These are phyloP conservation scores for Tetanocera ferruginea DNA, from an alignment of 2,888 invertebrate species.

Conservation along the genomic window DNA sequence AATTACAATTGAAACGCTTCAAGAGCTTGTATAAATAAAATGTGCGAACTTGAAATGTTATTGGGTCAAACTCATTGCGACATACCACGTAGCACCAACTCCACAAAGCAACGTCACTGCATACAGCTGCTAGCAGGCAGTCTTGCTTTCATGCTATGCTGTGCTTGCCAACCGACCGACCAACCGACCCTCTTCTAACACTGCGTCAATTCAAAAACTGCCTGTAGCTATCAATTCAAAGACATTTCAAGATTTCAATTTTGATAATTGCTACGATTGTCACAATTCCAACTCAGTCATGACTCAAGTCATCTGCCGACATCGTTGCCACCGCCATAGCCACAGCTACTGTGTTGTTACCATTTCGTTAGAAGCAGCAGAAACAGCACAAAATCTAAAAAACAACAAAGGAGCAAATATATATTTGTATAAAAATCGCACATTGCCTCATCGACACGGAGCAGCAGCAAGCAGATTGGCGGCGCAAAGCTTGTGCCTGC, in stretches of 20 bases:
- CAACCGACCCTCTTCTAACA: not conserved
- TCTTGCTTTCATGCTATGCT: not conserved
- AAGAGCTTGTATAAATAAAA: not conserved
- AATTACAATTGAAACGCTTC: not conserved
- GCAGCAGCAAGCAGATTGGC: not conserved
- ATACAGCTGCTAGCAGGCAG: not conserved
- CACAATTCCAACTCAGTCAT: constrained; percentile 33
- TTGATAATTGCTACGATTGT: constrained; percentile 48
- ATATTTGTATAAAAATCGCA: not conserved
- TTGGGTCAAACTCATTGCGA: constrained; percentile 19
- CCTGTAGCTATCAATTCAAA: constrained; percentile 10
- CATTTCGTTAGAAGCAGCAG: not conserved
- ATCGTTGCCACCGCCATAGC: not conserved
- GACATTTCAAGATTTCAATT: constrained; percentile 47
- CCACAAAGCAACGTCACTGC: not conserved
- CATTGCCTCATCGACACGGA: constrained; percentile 4
- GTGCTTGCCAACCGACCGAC: not conserved
- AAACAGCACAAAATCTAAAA: not conserved
- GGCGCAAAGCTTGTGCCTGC: not conserved
- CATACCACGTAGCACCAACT: not conserved
- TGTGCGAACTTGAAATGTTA: constrained; percentile 22
- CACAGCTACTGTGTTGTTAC: constrained; percentile 7
- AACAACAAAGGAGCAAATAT: not conserved
- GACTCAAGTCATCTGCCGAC: not conserved
- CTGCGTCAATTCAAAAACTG: constrained; percentile 3